Conservation (phyloP, 2,797 vertebrate genomes). For the Halcyon chelicuti region DNA sequence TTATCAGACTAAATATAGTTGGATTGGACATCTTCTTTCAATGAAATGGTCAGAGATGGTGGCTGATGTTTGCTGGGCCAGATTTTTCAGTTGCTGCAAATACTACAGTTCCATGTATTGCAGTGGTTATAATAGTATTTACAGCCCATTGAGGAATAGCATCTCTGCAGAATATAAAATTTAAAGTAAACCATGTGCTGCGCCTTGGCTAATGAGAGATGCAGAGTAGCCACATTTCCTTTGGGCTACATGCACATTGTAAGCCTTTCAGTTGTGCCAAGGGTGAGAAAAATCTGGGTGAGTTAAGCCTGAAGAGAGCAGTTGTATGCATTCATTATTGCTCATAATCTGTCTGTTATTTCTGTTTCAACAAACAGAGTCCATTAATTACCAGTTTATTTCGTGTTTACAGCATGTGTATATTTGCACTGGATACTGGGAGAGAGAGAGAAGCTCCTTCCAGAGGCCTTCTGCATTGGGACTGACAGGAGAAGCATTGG, state of each 20-base stretch:
- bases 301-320: neutral
- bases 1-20: conserved; percentile 46
- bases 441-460: neutral
- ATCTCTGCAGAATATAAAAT: neutral
- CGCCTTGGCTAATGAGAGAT: neutral
- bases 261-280: neutral
- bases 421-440: neutral
- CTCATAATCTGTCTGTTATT: neutral
- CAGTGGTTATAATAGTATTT: neutral
- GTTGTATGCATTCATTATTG: neutral
- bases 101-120: neutral
- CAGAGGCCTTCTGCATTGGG: accelerated
- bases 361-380: neutral
- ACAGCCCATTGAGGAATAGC: neutral
- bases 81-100: neutral
- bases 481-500: neutral
- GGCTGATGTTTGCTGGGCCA: neutral
- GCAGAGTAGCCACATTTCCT: neutral
- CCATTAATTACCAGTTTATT: neutral
- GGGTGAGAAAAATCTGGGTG: neutral
- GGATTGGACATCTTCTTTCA: neutral
- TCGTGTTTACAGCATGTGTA: neutral
- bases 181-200: neutral
- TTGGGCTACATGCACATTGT: neutral
- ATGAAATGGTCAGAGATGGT: neutral